Evolutionary conservation across 2,797 vertebrate genomes (phyloP), one percentile per base, ranked within the genome.

Genomic region (Vireo griseus): DNA sequence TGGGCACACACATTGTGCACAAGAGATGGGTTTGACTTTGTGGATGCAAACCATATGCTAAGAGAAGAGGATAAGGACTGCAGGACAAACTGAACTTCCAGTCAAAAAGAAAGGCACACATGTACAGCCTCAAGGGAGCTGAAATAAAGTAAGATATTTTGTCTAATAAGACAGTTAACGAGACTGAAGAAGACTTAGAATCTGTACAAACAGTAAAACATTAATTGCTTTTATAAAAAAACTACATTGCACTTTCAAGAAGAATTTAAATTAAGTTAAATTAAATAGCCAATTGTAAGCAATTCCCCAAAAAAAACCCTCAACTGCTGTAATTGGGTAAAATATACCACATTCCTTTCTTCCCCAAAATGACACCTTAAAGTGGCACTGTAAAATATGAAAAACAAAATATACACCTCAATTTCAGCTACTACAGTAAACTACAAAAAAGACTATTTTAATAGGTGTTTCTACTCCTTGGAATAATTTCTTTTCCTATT

Each of bases 171-270:
- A 57, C 3, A 62, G 48, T 33, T 85, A 68, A 22, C 0, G 1
- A 89, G 47, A 66, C 15, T 59, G 22, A 74, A 47, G 26, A 91
- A 52, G 77, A 91, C 11, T 0, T 52, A 31, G 5, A 74, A 87
- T 47, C 48, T 67, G 5, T 37, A 73, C 13, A 28, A 82, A 51
- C 13, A 73, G 52, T 33, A 88, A 72, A 80, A 91, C 83, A 55
- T 1, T 0, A 37, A 12, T 1, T 51, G 10, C 5, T 48, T 50
- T 37, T 48, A 40, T 0, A 47, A 22, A 44, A 76, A 68, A 12
- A 48, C 6, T 29, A 35, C 44, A 71, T 2, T 75, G 29, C 16
- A 63, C 21, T 58, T 76, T 47, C n/a, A 88, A 54, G 25, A 54
- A 52, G 18, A 79, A 78, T 68, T 15, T 40, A 16, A 74, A 42